Evolutionary conservation across 2,797 vertebrate species (phyloP), one percentile per base, ranked within the genome.

Genomic region (Bufotes viridis): DNA sequence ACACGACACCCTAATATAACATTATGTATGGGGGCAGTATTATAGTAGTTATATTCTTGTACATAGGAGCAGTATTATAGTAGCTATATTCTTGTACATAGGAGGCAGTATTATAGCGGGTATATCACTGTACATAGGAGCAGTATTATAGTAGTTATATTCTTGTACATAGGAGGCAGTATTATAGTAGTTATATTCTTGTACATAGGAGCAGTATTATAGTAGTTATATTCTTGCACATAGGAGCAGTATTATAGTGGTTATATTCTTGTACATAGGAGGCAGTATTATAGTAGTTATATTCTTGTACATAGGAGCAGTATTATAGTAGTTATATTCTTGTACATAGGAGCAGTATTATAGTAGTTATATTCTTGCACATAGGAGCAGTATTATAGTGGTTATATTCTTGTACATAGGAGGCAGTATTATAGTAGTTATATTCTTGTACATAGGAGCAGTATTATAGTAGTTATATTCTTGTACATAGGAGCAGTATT

Each of bases 391-490:
- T 67, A 67, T 67, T 67, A 67, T 67, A 67, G 65, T 67, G 26
- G 65, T 67, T 67, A 67, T 67, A 67, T 26, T 67, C 65, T 67
- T 24, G 65, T 67, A 67, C 13, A 67, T 67, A 67, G 65, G 65
- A 34, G 10, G 12, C 22, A 67, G n/a, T 24, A 67, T 67, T 67
- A 67, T 26, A 26, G 65, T 67, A 67, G n/a, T 67, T 67, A 67
- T 67, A 67, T 67, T 67, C 65, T 26, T 67, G 65, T 67, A 67
- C 10, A 67, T 67, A 67, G 24, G 65, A 67, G 65, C 24, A 67
- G 65, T 67, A 67, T 67, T 67, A 67, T 67, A 67, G 65, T 67
- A 67, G 65, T 67, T 67, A 67, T 67, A 67, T 67, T 67, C 65
- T 67, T 67, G 65, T 67, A 67, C 13, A 67, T 67, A 67, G 65